Percentiles rank a stretch among this genome's conserved stretches.
These are phyloP conservation scores for Aricia artaxerxes DNA, from an alignment of 2,888 invertebrate species.

Conservation along the genomic window DNA sequence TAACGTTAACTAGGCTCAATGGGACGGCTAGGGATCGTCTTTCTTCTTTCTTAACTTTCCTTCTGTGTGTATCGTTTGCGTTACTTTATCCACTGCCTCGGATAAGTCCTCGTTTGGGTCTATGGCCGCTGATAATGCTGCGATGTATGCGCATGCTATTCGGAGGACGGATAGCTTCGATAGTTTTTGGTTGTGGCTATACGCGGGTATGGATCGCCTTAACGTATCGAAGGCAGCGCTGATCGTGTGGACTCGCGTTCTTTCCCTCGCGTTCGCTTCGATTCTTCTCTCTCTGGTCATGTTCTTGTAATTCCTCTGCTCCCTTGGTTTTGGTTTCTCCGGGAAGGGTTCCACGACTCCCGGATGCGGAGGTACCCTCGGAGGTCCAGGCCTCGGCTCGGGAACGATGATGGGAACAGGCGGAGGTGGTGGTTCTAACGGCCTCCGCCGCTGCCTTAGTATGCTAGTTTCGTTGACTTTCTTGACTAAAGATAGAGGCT, in stretches of 20 bases:
- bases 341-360: slow-evolving; percentile 62
- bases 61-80: slow-evolving; percentile 95
- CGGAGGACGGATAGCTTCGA: slow-evolving; percentile 95
- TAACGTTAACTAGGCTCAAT: slow-evolving; percentile 52
- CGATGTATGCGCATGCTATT: slow-evolving; percentile 96
- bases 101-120: slow-evolving; percentile 85
- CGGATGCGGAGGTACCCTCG: slow-evolving; percentile 79
- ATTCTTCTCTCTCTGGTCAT: slow-evolving; percentile 96
- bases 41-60: slow-evolving; percentile 93
- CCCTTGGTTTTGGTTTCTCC: slow-evolving; percentile 68
- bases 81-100: slow-evolving; percentile 91
- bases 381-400: slow-evolving; percentile 59
- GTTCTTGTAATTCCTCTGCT: slow-evolving; percentile 95
- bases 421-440: slow-evolving; percentile 58
- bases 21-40: slow-evolving; percentile 81
- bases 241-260: slow-evolving; percentile 96
- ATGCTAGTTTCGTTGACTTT: slow-evolving; percentile 60
- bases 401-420: slow-evolving; percentile 52
- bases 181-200: slow-evolving; percentile 95
- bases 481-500: slow-evolving; percentile 83
- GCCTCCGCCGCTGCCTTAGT: slow-evolving; percentile 62
- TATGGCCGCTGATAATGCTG: slow-evolving; percentile 89
- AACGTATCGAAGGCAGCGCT: slow-evolving; percentile 97
- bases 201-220: slow-evolving; percentile 91
- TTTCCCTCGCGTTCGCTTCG: slow-evolving; percentile 95